Evolutionary conservation across 1,140 invertebrate species (phyloP).

Genomic region (Leptinotarsa defecta): DNA sequence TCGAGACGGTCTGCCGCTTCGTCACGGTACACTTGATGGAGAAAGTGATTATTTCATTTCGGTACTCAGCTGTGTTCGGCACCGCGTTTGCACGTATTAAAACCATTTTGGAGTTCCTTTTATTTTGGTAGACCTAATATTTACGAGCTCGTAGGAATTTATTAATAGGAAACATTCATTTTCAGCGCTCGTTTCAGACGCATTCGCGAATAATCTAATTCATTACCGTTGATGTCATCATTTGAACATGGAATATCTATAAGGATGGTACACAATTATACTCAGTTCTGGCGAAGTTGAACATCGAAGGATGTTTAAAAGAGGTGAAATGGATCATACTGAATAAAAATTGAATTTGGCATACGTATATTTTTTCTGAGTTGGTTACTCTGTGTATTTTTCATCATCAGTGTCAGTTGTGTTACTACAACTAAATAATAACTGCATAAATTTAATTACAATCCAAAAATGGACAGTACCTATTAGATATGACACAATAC

Average conservation of each 20-base stretch:
- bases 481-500: too few relatives aligned
- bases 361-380: too few relatives aligned
- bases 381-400: too few relatives aligned
- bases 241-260: not conserved
- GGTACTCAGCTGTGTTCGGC: constrained; percentile 19
- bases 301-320: too few relatives aligned
- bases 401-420: too few relatives aligned
- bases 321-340: too few relatives aligned
- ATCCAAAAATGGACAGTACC: too few relatives aligned
- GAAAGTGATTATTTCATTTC: constrained; percentile 30
- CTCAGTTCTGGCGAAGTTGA: too few relatives aligned
- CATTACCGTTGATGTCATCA: constrained; percentile 3
- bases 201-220: constrained; percentile 15
- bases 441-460: too few relatives aligned
- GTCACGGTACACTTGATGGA: constrained; percentile 27
- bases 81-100: constrained; percentile 23
- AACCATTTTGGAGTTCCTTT: constrained; percentile 12
- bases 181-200: not conserved
- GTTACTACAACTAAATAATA: too few relatives aligned
- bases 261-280: too few relatives aligned
- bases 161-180: constrained; percentile 23
- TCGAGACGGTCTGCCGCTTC: constrained; percentile 16
- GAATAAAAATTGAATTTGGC: too few relatives aligned
- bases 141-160: constrained; percentile 14
- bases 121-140: constrained; percentile 20